Evolutionary conservation across 2,888 invertebrate genomes (phyloP), one percentile per base, ranked within the genome.

Genomic region (Ophion ventricosus): DNA sequence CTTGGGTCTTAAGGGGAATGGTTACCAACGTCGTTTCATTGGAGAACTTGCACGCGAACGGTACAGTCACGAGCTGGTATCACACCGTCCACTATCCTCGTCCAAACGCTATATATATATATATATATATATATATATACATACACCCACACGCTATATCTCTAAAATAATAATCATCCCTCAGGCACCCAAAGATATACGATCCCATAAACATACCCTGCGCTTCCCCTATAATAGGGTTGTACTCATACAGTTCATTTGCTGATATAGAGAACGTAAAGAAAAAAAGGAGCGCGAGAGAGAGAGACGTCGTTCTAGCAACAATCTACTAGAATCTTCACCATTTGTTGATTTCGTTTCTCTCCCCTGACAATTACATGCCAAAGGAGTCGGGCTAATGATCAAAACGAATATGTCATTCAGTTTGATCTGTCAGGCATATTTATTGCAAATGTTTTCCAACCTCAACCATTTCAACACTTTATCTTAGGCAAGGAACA

Each of bases 141-240:
- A 4, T 49, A 49, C 49, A 49, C 49, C 49, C 14, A 0, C 5
- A 3, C 17, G 14, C 82, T 86, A 79, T 87, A 88, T 88, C 86
- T 86, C 82, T 87, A 85, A 88, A 89, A 88, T 88, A 88, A 89
- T 89, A 89, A 88, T 88, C 87, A 88, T 88, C 87, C 87, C 87
- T 54, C 57, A 61, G 78, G 78, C 81, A 40, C 23, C 61, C 74
- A 54, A 70, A 90, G 90, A 91, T 91, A 89, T 91, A 91, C 89
- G 90, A 88, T 86, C 85, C 89, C 88, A 91, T 91, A 91, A 91
- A 91, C 88, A 87, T 88, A 85, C 83, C 86, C 86, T 87, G 87
- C 85, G 79, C 64, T 66, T 66, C 86, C 88, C 87, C 82, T 81
- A 84, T 88, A 89, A 89, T 86, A 84, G 88, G 84, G 82, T 83